A percentile compares a stretch with the other conserved stretches of the same genome.
Evolutionary conservation across 2,888 invertebrate species (phyloP).

Genomic region (Drosophila eohydei): DNA sequence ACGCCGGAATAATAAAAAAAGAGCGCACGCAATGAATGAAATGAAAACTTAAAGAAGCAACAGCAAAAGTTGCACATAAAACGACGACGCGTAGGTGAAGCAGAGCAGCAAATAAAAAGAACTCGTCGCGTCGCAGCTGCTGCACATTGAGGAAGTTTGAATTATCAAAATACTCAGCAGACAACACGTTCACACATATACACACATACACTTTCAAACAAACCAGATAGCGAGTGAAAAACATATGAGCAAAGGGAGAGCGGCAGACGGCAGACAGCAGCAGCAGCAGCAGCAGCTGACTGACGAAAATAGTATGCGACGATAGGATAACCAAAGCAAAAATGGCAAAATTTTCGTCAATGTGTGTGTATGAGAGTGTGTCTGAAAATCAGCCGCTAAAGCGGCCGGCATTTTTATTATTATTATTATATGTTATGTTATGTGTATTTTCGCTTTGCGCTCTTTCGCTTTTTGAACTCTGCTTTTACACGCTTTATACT

Average conservation of each 20-base stretch:
- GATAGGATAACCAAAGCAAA: constrained; percentile 67
- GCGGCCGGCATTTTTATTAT: constrained; percentile 78
- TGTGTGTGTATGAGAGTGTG: constrained; percentile 30
- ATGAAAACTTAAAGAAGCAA: constrained; percentile 54
- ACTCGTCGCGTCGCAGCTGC: constrained; percentile 36
- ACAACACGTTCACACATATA: constrained; percentile 19
- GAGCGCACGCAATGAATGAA: constrained; percentile 50
- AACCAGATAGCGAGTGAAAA: constrained; percentile 36
- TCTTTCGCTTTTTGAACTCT: constrained; percentile 60
- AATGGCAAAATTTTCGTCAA: constrained; percentile 52
- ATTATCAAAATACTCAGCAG: constrained; percentile 59
- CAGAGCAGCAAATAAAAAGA: constrained; percentile 44
- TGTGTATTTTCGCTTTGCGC: constrained; percentile 67
- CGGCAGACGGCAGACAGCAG: constrained; percentile 9
- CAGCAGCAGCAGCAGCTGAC: constrained; percentile 67
- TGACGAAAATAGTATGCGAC: constrained; percentile 72
- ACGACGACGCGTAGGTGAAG: constrained; percentile 54
- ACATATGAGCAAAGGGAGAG: constrained; percentile 38
- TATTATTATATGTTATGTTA: constrained; percentile 70
- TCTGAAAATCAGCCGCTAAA: constrained; percentile 73
- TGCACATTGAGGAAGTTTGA: constrained; percentile 64
- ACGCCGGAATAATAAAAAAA: constrained; percentile 35
- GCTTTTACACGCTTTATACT: constrained; percentile 59
- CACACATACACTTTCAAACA: constrained; percentile 18
- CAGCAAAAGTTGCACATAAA: constrained; percentile 39